A percentile compares a stretch with the other conserved stretches of the same genome.
These are phyloP conservation scores for Enteromius radiatus DNA, from an alignment of 2,797 vertebrate genomes.

Conservation along the genomic window DNA sequence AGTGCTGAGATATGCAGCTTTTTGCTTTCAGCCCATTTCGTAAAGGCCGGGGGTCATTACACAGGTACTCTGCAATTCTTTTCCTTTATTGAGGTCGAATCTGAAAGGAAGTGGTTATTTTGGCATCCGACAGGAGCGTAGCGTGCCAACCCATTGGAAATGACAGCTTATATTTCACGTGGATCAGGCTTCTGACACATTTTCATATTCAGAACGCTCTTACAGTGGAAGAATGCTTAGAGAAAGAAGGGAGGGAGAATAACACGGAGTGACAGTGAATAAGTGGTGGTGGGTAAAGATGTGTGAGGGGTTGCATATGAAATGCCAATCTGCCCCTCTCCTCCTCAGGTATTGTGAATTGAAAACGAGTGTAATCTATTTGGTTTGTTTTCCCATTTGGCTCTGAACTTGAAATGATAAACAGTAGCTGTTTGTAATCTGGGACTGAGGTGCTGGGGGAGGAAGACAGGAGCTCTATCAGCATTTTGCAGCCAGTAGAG, in stretches of 20 bases:
- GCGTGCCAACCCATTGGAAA: conserved; percentile 18
- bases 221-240: conserved; percentile 1
- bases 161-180: conserved; percentile 21
- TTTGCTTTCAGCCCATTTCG: neutral
- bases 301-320: conserved; percentile 40
- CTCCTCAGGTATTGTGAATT: conserved; percentile 40
- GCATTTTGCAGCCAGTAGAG: conserved; percentile 1
- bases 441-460: conserved; percentile 12
- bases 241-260: conserved; percentile 1
- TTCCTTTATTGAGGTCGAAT: conserved; percentile 13
- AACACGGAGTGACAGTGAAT: conserved; percentile 45
- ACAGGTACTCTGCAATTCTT: neutral
- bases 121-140: neutral
- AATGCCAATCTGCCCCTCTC: conserved; percentile 23
- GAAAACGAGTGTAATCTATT: conserved; percentile 42
- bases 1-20: conserved; percentile 13
- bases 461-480: conserved; percentile 35
- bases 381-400: conserved; percentile 56
- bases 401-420: conserved; percentile 48
- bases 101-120: conserved; percentile 5
- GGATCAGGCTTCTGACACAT: neutral
- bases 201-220: conserved; percentile 26
- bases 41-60: conserved; percentile 18
- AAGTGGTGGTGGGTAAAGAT: conserved; percentile 25
- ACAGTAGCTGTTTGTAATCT: conserved; percentile 32